Percentiles rank a stretch among this genome's conserved stretches.
Evolutionary conservation across 1,140 invertebrate species (phyloP).

Genomic region (Drosophila nasuta): DNA sequence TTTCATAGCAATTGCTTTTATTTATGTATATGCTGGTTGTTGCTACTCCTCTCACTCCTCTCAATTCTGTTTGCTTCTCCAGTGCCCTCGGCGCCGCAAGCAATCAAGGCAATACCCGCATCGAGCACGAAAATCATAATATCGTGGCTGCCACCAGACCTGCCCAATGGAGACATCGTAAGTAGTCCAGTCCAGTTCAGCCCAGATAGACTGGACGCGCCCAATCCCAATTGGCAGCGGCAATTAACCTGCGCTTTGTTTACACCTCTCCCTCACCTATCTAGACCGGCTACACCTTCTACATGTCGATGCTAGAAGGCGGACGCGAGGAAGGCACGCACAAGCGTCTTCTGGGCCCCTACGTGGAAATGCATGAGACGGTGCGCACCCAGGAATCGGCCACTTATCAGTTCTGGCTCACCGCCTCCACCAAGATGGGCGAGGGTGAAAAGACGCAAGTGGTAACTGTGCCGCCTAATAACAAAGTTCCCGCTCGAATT

Average conservation of each 20-base stretch:
- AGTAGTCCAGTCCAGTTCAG: slow-evolving; percentile 40
- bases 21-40: slow-evolving; percentile 59
- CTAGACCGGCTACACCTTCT: slow-evolving; percentile 90
- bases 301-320: slow-evolving; percentile 91
- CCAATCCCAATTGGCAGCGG: slow-evolving; percentile 18
- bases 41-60: slow-evolving; percentile 27
- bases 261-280: not conserved
- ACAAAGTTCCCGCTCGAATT: slow-evolving; percentile 92
- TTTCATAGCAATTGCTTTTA: slow-evolving; percentile 61
- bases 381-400: slow-evolving; percentile 89
- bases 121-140: slow-evolving; percentile 93
- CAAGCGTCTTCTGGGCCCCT: slow-evolving; percentile 88
- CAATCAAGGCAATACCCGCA: slow-evolving; percentile 94
- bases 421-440: slow-evolving; percentile 92
- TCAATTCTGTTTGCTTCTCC: slow-evolving; percentile 27
- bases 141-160: slow-evolving; percentile 92
- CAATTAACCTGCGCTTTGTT: slow-evolving; percentile 40
- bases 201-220: not conserved
- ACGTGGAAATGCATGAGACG: slow-evolving; percentile 89
- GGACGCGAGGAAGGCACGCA: slow-evolving; percentile 90
- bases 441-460: slow-evolving; percentile 92
- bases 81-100: slow-evolving; percentile 94
- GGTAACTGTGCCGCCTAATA: slow-evolving; percentile 91
- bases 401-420: slow-evolving; percentile 92
- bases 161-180: slow-evolving; percentile 91